These are phyloP conservation scores for Melozone crissalis DNA, from an alignment of 2,113 vertebrate species.

Conservation along the genomic window DNA sequence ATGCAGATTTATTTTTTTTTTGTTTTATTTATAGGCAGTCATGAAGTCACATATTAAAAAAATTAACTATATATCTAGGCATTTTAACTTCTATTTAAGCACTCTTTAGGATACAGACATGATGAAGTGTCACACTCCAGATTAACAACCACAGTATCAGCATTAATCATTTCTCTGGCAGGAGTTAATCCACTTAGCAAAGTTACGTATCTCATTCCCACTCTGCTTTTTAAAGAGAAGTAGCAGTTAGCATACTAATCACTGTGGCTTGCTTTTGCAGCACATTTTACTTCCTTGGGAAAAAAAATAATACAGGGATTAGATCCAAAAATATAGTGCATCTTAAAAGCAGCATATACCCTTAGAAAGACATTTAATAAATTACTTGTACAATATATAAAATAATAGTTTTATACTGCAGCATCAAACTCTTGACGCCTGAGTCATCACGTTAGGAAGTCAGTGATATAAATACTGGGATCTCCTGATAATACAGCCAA, in stretches of 20 bases:
- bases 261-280: constrained; percentile 61
- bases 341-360: constrained; percentile 82
- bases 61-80: constrained; percentile 12
- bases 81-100: constrained; percentile 27
- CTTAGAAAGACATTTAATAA: constrained; percentile 82
- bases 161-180: constrained; percentile 24
- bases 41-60: constrained; percentile 13
- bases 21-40: constrained; percentile 21
- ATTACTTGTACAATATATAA: constrained; percentile 79
- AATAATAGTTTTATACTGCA: constrained; percentile 75
- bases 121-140: constrained; percentile 14
- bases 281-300: constrained; percentile 74
- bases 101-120: constrained; percentile 23
- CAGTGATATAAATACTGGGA: constrained; percentile 66
- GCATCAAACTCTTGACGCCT: constrained; percentile 79
- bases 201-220: constrained; percentile 29
- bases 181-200: constrained; percentile 40
- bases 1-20: constrained; percentile 10
- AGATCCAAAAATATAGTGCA: constrained; percentile 81
- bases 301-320: constrained; percentile 74
- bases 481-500: constrained; percentile 53
- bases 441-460: constrained; percentile 72
- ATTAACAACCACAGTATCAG: constrained; percentile 14
- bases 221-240: constrained; percentile 70
- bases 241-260: constrained; percentile 68